phyloP scores from a whole-genome alignment of 1,140 invertebrate species.

The Globodera rostochiensis region DNA sequence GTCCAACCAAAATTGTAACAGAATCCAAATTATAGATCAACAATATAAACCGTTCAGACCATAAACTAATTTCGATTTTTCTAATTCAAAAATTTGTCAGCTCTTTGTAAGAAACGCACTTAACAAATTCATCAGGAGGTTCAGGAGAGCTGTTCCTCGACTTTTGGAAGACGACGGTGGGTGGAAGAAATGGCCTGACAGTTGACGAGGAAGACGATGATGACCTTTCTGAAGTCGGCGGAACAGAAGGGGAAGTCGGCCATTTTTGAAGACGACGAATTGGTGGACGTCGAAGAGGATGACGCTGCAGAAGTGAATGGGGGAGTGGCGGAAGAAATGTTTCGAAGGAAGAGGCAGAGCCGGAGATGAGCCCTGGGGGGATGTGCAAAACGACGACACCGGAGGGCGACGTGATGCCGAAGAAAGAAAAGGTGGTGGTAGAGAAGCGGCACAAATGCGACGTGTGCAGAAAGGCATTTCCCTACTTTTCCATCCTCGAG shows the following conservation, averaged over 20 bases:
- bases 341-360: background rate
- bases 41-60: too few species aligned
- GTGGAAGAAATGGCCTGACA: background rate
- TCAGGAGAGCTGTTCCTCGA: background rate
- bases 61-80: too few species aligned
- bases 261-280: background rate
- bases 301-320: background rate
- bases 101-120: background rate
- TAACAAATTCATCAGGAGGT: background rate
- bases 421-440: slow-evolving; percentile 25
- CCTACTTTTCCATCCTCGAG: slow-evolving; percentile 66
- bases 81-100: background rate
- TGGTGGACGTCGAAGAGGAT: slow-evolving; percentile 6
- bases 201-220: slow-evolving; percentile 7
- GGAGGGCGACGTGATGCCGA: background rate
- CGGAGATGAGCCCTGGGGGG: background rate
- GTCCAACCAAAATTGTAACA: background rate
- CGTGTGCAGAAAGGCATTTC: slow-evolving; percentile 65
- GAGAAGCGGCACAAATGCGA: slow-evolving; percentile 64
- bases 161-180: background rate
- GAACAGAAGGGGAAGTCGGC: background rate
- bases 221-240: background rate
- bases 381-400: background rate
- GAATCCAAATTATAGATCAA: too few species aligned
- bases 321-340: background rate